Base-by-base conservation (phyloP, 2,797 vertebrate genomes). In the Anas georgica region DNA sequence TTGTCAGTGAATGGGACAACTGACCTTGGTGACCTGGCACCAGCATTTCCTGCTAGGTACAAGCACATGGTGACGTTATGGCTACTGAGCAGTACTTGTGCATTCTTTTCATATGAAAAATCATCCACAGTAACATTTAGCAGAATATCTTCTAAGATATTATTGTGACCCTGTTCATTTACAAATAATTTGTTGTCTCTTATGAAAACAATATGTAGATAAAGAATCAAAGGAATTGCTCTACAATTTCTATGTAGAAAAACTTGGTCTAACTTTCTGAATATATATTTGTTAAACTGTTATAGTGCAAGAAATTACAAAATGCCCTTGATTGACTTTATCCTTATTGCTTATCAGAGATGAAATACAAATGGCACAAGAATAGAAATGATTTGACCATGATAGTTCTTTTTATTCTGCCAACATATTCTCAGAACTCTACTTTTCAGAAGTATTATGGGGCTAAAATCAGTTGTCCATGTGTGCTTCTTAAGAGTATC, bases 31-130 rank as follows among this genome's bases (percentile, higher is more conserved):
- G 88, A 88, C 86, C 90, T 84, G 25, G 54, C 74, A 83, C 67
- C 85, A 80, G 45, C 55, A 80, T 85, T 93, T 95, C 74, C 83
- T 93, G 68, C 83, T 80, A 94, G 81, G 91, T 95, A 64, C 56
- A 64, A 87, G 66, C 75, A 68, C 56, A 9, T 13, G 83, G 50
- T 12, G 54, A 58, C 80, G 48, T 54, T 70, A 48, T 54, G 83
- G 62, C 69, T 84, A 28, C 50, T 63, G 52, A 76, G 56, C 37
- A 58, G 60, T 54, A 74, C 75, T 62, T 26, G n/a, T 63, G 12
- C 45, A 59, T 83, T 69, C 58, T 89, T 86, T 83, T 54, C 46
- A 69, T 76, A 66, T 28, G 37, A 85, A 80, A 83, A 83, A 12
- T 68, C 39, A 59, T 17, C 37, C 66, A 56, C 39, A 52, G n/a